Conservation (phyloP, 92 coral and sea anemone species). For the Zoanthus solanderi region DNA sequence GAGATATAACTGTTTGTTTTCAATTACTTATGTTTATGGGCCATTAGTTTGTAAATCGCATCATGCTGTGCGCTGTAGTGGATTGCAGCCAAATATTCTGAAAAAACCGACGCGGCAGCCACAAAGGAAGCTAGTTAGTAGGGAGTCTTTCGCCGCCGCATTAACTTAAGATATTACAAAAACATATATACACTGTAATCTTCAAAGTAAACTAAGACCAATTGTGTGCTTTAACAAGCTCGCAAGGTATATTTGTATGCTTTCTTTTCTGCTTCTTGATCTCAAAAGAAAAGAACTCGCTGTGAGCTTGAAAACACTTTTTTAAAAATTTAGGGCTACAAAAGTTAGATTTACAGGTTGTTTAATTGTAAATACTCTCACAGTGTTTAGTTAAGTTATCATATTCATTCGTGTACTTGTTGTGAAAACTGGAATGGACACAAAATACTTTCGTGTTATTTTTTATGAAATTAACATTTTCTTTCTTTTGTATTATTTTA, state of each 20-base stretch:
- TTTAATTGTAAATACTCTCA: not conserved
- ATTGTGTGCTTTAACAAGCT: not conserved
- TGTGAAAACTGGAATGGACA: not conserved
- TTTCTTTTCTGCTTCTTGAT: not conserved
- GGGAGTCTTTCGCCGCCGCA: constrained; percentile 36
- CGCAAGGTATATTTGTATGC: not conserved
- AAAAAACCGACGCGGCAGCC: constrained; percentile 19
- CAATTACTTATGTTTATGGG: constrained; percentile 8
- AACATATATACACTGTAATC: constrained; percentile 10
- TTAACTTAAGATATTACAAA: constrained; percentile 1
- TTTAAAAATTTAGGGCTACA: not conserved
- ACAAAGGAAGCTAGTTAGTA: constrained; percentile 23
- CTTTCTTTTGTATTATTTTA: not conserved
- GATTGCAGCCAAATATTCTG: constrained; percentile 26
- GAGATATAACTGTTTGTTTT: constrained; percentile 17
- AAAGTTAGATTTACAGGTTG: not conserved
- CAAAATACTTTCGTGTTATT: not conserved
- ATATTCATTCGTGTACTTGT: not conserved
- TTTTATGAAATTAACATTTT: not conserved
- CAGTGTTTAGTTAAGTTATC: not conserved
- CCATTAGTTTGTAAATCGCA: constrained; percentile 2
- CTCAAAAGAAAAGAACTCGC: constrained; percentile 11
- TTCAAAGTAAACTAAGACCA: not conserved
- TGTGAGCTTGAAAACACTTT: constrained; percentile 1
- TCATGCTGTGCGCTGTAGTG: constrained; percentile 30